These are phyloP conservation scores for Phainopepla nitens DNA, from an alignment of 2,113 vertebrate species.

Conservation along the genomic window DNA sequence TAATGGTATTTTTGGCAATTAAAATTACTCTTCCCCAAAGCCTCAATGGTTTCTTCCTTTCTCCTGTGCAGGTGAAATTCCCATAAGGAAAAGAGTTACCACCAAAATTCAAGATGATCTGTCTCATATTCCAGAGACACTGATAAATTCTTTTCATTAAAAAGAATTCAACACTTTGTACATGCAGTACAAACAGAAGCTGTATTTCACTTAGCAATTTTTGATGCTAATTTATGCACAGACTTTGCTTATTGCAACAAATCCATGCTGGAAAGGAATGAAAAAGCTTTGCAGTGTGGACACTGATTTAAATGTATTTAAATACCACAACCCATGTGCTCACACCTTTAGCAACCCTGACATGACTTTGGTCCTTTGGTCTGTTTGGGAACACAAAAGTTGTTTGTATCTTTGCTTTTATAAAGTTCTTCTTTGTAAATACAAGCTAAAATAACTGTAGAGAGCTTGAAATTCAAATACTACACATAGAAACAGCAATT, in stretches of 20 bases:
- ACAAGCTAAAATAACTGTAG: neutral
- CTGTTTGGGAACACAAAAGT: neutral
- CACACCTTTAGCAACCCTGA: neutral
- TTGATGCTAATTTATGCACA: slow-evolving; percentile 2
- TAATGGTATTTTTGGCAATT: neutral
- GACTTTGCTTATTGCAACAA: neutral
- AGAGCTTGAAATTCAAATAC: neutral
- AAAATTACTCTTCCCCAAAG: neutral
- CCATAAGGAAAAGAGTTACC: neutral
- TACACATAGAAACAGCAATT: neutral
- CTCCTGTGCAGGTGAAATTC: neutral
- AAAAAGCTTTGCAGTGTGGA: neutral
- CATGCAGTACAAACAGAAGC: neutral
- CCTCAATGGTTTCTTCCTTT: neutral
- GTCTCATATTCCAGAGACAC: neutral
- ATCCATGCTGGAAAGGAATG: neutral
- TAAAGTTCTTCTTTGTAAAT: neutral
- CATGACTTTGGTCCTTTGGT: neutral
- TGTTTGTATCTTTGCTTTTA: neutral
- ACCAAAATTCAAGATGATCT: slow-evolving; percentile 17
- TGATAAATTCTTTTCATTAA: slow-evolving; percentile 18
- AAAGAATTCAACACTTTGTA: slow-evolving; percentile 10
- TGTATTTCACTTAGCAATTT: neutral
- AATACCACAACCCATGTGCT: neutral
- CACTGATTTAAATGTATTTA: neutral